Evolutionary conservation across 92 coral and sea anemone species (phyloP).

Genomic region (Epizoanthus fatuus): DNA sequence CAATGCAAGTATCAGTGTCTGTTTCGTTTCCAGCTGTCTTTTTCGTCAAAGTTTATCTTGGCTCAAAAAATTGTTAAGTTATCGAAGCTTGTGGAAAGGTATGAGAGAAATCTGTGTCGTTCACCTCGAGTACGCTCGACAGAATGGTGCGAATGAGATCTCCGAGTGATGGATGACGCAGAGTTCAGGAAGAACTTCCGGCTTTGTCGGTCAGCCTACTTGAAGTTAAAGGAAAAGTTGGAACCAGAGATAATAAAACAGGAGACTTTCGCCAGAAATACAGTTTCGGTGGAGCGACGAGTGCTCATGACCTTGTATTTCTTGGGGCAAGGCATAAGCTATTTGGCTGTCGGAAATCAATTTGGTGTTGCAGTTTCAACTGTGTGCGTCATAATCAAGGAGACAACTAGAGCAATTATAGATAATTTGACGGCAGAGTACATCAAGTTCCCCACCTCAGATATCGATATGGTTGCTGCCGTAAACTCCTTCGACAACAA

Average conservation of each 20-base stretch:
- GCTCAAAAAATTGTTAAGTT: neutral
- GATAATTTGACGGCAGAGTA: slow-evolving; percentile 17
- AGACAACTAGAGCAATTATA: slow-evolving; percentile 39
- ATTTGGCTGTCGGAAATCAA: slow-evolving; percentile 57
- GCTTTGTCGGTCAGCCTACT: slow-evolving; percentile 44
- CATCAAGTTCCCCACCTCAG: slow-evolving; percentile 41
- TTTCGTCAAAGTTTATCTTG: neutral
- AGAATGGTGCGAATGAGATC: slow-evolving; percentile 50
- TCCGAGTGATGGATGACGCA: slow-evolving; percentile 30
- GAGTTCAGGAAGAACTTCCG: slow-evolving; percentile 51
- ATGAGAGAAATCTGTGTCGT: slow-evolving; percentile 27
- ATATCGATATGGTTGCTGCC: slow-evolving; percentile 38
- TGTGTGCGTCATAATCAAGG: slow-evolving; percentile 19
- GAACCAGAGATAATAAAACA: slow-evolving; percentile 29
- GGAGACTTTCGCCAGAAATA: slow-evolving; percentile 57
- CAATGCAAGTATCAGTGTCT: neutral
- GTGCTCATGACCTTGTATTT: slow-evolving; percentile 50
- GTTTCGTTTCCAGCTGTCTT: neutral
- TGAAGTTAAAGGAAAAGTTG: slow-evolving; percentile 32
- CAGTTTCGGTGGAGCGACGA: slow-evolving; percentile 38
- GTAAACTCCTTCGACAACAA: slow-evolving; percentile 20
- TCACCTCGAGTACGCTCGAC: slow-evolving; percentile 25
- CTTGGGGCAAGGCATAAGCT: slow-evolving; percentile 56
- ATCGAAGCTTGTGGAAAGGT: neutral
- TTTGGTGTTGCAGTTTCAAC: slow-evolving; percentile 61